Conservation (phyloP, 2,888 invertebrate genomes). For the Allygus modestus region DNA sequence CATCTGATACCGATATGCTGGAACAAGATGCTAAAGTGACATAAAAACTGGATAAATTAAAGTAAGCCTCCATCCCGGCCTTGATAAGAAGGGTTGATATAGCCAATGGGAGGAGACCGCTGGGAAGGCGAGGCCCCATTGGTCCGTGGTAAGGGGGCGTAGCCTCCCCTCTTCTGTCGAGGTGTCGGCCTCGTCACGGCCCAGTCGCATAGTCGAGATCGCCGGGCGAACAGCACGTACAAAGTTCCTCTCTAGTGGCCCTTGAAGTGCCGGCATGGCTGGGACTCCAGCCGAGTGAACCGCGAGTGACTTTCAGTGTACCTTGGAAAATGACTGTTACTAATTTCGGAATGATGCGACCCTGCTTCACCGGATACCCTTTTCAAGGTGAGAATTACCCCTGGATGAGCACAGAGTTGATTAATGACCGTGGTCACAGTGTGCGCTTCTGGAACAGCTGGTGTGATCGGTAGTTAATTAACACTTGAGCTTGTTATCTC, state of each 20-base stretch:
- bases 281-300: slow-evolving; percentile 5
- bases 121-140: background rate
- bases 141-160: background rate
- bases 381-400: slow-evolving; percentile 73
- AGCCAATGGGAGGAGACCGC: slow-evolving; percentile 37
- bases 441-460: background rate
- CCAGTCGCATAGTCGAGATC: background rate
- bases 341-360: slow-evolving; percentile 74
- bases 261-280: slow-evolving; percentile 34
- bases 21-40: background rate
- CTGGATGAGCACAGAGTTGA: background rate
- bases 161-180: background rate
- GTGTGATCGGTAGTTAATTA: background rate
- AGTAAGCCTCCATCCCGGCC: slow-evolving; percentile 39
- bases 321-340: slow-evolving; percentile 73
- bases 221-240: background rate
- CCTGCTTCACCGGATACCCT: slow-evolving; percentile 75
- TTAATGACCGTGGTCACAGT: background rate
- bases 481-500: too few species aligned
- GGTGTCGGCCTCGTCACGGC: background rate
- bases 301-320: slow-evolving; percentile 41
- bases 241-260: background rate
- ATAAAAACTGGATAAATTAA: slow-evolving; percentile 25
- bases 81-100: background rate
- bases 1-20: too few species aligned